These are phyloP conservation scores for Chymomyza caudatula DNA, from an alignment of 2,888 invertebrate genomes.

Conservation along the genomic window DNA sequence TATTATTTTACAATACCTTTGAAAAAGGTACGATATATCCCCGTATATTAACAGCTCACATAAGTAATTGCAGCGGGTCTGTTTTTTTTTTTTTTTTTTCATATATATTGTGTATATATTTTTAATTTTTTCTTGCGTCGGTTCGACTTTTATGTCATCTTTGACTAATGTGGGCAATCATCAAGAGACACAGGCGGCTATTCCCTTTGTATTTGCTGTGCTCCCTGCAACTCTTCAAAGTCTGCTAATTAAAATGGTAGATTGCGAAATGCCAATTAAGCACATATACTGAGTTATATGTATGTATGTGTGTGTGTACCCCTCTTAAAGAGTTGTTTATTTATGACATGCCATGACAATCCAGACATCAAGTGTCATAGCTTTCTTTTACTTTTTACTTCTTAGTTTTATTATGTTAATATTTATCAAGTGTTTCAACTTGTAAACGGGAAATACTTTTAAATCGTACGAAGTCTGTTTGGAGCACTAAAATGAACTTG, in stretches of 20 bases:
- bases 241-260: neutral
- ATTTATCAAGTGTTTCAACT: too few species aligned
- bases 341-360: neutral
- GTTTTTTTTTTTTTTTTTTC: constrained; percentile 25
- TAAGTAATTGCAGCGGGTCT: neutral
- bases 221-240: neutral
- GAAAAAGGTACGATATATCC: neutral
- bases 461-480: too few species aligned
- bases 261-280: neutral
- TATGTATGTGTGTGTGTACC: neutral
- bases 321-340: neutral
- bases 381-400: neutral
- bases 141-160: neutral
- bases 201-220: neutral
- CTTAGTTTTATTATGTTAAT: neutral
- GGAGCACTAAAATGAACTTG: too few species aligned
- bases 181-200: neutral
- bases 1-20: neutral
- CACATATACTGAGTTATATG: neutral
- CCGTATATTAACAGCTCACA: neutral
- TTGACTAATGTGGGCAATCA: neutral
- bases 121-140: constrained; percentile 7
- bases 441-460: too few species aligned
- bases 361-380: neutral
- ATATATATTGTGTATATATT: too few species aligned